Percentiles rank a stretch among this genome's conserved stretches.
These are phyloP conservation scores for Tridacna gigas DNA, from an alignment of 2,888 invertebrate genomes.

Conservation along the genomic window DNA sequence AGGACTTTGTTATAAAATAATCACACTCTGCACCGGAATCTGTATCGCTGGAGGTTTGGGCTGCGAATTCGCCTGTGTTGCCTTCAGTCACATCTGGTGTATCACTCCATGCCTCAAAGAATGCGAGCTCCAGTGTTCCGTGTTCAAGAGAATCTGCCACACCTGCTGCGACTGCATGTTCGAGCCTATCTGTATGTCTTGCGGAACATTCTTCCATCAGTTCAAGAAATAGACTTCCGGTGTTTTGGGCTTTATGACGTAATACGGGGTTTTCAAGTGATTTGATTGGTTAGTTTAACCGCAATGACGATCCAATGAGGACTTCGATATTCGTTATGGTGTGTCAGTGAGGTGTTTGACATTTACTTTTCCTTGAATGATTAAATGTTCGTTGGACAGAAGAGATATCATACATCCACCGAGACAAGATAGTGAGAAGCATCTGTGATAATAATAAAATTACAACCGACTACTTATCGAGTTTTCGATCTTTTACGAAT, in stretches of 20 bases:
- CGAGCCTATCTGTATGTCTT: slow-evolving; percentile 46
- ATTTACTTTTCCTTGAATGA: no score
- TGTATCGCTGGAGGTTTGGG: slow-evolving; percentile 88
- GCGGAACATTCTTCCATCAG: slow-evolving; percentile 38
- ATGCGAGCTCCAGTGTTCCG: slow-evolving; percentile 87
- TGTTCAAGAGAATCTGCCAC: slow-evolving; percentile 61
- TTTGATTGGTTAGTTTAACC: slow-evolving; percentile 13
- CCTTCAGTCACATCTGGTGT: slow-evolving; percentile 90
- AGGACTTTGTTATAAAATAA: slow-evolving; percentile 89
- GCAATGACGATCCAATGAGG: slow-evolving; percentile 14
- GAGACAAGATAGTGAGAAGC: no score
- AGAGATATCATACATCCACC: no score
- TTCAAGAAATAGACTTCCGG: slow-evolving; percentile 44
- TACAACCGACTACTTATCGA: no score
- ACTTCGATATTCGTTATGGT: neutral
- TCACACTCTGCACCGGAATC: slow-evolving; percentile 89
- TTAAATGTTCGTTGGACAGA: no score
- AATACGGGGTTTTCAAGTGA: slow-evolving; percentile 4
- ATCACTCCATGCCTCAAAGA: slow-evolving; percentile 89
- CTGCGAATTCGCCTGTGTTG: slow-evolving; percentile 85
- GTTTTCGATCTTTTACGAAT: no score
- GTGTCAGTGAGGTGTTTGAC: no score
- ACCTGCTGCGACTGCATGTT: slow-evolving; percentile 40
- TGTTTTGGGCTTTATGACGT: neutral
- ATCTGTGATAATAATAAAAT: no score